These are phyloP conservation scores for Muntiacus reevesi DNA, from an alignment of 2,113 vertebrate genomes.

Conservation along the genomic window DNA sequence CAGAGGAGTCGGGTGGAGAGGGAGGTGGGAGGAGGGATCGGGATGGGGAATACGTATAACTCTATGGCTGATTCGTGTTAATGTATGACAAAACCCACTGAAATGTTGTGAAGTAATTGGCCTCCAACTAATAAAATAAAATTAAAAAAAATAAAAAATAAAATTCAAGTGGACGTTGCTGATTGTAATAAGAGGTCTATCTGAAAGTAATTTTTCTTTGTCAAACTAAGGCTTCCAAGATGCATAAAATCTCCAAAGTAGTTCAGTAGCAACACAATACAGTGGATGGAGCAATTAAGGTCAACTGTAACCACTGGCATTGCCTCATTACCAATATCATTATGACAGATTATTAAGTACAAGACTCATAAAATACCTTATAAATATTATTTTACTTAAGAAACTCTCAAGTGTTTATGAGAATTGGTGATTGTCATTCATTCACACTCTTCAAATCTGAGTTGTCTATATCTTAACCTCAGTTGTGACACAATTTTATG, in stretches of 20 bases:
- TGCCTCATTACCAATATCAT: neutral
- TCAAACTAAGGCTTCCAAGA: neutral
- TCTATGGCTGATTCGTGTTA: too few species aligned
- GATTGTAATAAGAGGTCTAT: neutral
- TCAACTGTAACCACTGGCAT: neutral
- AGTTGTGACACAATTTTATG: neutral
- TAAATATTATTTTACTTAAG: neutral
- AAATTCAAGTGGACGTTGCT: neutral
- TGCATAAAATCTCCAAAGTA: neutral
- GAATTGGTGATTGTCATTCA: neutral
- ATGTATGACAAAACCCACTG: too few species aligned
- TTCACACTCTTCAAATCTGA: neutral
- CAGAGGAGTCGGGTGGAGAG: too few species aligned
- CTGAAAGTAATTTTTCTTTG: neutral
- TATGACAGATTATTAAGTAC: neutral
- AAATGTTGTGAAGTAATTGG: too few species aligned
- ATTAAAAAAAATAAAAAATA: neutral
- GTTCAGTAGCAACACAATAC: rapidly evolving
- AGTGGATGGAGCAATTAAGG: neutral
- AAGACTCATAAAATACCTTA: neutral
- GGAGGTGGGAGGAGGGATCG: too few species aligned
- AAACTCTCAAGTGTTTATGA: neutral
- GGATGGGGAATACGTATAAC: too few species aligned
- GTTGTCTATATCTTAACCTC: neutral
- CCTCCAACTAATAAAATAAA: too few species aligned